These are phyloP conservation scores for Lonchura striata DNA, from an alignment of 2,113 vertebrate genomes.

Conservation along the genomic window DNA sequence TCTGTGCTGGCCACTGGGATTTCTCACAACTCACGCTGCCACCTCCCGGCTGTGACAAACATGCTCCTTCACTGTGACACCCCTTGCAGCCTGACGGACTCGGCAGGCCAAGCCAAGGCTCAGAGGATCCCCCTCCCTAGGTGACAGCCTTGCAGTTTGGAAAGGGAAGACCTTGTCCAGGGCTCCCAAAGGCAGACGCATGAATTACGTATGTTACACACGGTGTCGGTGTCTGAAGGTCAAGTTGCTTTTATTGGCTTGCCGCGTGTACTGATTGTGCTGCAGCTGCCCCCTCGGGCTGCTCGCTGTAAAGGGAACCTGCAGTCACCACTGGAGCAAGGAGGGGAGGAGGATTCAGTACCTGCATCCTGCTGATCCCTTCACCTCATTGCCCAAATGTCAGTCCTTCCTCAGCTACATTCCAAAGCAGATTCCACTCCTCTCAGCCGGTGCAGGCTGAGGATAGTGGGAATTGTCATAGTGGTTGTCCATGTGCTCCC, in stretches of 20 bases:
- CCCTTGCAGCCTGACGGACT: rapidly evolving
- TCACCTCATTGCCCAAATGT: background rate
- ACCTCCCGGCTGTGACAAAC: slow-evolving; percentile 25
- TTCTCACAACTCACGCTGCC: slow-evolving; percentile 27
- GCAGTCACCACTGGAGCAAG: background rate
- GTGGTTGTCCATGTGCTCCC: background rate
- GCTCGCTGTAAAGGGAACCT: background rate
- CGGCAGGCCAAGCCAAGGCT: background rate
- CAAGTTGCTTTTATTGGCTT: slow-evolving; percentile 27
- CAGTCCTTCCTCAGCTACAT: background rate
- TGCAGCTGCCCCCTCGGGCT: rapidly evolving
- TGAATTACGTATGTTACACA: rapidly evolving
- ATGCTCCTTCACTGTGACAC: background rate
- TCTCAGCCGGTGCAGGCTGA: background rate
- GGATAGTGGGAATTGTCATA: background rate
- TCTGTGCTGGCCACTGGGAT: background rate
- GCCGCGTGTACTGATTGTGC: rapidly evolving
- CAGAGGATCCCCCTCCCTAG: background rate
- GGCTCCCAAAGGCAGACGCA: background rate
- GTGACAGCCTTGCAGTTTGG: background rate
- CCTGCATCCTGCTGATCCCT: background rate
- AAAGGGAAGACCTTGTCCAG: background rate
- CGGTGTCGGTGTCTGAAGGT: background rate
- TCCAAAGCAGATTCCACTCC: background rate
- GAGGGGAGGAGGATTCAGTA: background rate